These are phyloP conservation scores for Lepidurus apus DNA, from an alignment of 1,140 invertebrate genomes.

Conservation along the genomic window DNA sequence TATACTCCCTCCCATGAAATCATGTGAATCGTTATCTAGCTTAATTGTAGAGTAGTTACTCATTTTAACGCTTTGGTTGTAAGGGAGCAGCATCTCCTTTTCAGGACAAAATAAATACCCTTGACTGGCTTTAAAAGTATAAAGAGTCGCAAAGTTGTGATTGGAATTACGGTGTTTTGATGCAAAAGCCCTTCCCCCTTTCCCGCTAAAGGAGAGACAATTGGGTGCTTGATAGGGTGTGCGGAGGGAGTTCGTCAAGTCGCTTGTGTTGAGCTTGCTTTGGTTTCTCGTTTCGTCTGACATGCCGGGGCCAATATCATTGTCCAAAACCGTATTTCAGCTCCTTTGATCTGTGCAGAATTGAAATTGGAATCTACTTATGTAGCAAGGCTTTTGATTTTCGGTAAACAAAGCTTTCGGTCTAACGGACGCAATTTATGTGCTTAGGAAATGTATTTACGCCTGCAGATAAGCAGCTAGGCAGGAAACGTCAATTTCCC, in stretches of 20 bases:
- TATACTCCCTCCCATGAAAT: too few species aligned
- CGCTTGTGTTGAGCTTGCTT: background rate
- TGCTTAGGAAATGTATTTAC: background rate
- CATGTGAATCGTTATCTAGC: too few species aligned
- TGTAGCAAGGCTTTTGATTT: background rate
- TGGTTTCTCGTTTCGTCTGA: background rate
- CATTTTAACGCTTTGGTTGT: too few species aligned
- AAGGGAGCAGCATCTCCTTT: too few species aligned
- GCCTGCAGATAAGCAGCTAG: background rate
- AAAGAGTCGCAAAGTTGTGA: background rate
- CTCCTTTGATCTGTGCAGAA: background rate
- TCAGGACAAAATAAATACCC: too few species aligned
- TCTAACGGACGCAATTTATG: background rate
- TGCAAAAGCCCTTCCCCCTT: background rate
- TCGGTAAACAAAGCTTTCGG: background rate
- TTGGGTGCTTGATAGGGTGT: background rate
- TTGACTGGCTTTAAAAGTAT: too few species aligned
- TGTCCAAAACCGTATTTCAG: background rate
- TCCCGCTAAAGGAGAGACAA: background rate
- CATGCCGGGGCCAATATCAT: background rate
- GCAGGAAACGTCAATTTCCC: constrained; percentile 1
- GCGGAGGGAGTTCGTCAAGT: background rate
- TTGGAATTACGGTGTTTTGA: background rate
- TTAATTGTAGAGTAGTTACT: too few species aligned
- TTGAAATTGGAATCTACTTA: background rate